These are phyloP conservation scores for Sarcophaga variegata DNA, from an alignment of 2,888 invertebrate genomes.

Conservation along the genomic window DNA sequence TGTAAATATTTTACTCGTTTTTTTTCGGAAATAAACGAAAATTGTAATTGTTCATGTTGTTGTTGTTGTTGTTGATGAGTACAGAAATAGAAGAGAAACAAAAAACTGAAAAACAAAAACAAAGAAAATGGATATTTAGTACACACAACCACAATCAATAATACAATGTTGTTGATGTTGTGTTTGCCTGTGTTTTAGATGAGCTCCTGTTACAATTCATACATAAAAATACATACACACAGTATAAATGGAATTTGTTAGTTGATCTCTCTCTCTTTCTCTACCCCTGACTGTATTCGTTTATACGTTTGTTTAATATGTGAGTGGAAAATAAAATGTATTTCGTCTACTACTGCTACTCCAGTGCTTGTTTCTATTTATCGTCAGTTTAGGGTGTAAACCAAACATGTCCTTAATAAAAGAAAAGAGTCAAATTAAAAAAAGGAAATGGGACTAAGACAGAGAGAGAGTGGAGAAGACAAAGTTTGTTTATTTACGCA, in stretches of 20 bases:
- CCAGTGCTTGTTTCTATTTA: no score
- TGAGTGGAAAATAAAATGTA: no score
- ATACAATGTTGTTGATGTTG: conserved; percentile 2
- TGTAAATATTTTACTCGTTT: background rate
- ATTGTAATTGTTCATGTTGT: no score
- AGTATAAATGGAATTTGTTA: background rate
- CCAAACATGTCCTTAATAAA: background rate
- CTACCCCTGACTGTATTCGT: no score
- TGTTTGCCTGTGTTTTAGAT: conserved; percentile 16
- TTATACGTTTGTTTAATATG: no score
- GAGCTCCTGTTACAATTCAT: conserved; percentile 46
- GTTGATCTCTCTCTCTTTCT: no score
- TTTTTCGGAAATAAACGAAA: no score
- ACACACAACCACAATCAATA: background rate
- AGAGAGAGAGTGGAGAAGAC: no score
- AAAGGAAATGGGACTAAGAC: no score
- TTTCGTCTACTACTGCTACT: no score
- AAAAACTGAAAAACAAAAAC: background rate
- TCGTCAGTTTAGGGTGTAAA: background rate
- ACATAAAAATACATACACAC: conserved; percentile 13
- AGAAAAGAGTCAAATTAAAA: no score
- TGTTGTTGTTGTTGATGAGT: background rate
- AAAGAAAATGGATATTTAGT: background rate
- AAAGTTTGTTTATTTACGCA: no score
- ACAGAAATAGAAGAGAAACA: background rate